A percentile compares a stretch with the other conserved stretches of the same genome.
Evolutionary conservation across 1,140 invertebrate species (phyloP).

Genomic region (Drosophila kanapiae): DNA sequence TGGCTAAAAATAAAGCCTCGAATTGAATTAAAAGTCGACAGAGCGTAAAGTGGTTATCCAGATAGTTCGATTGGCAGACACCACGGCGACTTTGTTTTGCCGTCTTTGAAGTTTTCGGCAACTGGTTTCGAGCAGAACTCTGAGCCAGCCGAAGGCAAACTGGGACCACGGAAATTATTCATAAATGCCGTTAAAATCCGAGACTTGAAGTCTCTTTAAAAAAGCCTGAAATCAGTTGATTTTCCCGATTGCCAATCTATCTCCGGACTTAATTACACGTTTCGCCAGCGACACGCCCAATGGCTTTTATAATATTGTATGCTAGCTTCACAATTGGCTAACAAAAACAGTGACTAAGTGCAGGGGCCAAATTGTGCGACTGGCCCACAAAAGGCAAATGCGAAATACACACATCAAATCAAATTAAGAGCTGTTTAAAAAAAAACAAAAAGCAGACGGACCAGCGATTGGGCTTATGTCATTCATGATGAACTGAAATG

Average conservation of each 20-base stretch:
- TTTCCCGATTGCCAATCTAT: constrained; percentile 20
- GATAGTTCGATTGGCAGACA: constrained; percentile 51
- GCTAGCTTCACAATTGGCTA: neutral
- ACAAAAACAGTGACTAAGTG: constrained; percentile 29
- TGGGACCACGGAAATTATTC: constrained; percentile 38
- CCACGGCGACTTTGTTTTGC: constrained; percentile 26
- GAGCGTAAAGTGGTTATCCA: constrained; percentile 24
- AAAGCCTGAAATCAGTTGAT: constrained; percentile 10
- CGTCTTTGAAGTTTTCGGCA: constrained; percentile 38
- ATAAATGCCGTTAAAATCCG: constrained; percentile 17
- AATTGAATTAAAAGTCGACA: constrained; percentile 32
- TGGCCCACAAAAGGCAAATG: constrained; percentile 33
- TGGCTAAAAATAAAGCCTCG: constrained; percentile 48
- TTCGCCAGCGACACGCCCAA: constrained; percentile 45
- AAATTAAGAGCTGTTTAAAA: constrained; percentile 52
- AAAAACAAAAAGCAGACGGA: constrained; percentile 32
- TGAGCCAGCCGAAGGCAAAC: constrained; percentile 26
- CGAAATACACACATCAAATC: constrained; percentile 45
- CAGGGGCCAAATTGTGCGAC: constrained; percentile 18
- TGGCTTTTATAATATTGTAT: constrained; percentile 8
- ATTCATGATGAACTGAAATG: constrained; percentile 7
- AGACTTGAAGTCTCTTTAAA: neutral
- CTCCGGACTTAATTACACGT: constrained; percentile 38
- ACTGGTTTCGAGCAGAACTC: constrained; percentile 36
- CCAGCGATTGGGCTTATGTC: constrained; percentile 25